Conservation (phyloP, 1,140 invertebrate species). For the Protaetia brevitarsis region DNA sequence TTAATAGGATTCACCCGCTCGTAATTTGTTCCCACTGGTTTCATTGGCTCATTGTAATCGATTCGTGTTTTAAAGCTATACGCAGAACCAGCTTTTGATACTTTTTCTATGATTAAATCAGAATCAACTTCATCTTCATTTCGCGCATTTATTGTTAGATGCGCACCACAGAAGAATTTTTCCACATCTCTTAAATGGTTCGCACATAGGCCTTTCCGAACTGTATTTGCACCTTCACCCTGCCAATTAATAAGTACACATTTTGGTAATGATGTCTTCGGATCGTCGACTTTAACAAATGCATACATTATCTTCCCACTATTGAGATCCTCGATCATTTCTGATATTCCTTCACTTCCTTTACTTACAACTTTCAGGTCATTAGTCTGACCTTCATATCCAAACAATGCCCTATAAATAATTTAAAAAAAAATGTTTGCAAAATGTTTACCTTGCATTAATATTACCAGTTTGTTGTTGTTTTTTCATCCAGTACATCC, state of each 20-base stretch:
- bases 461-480: constrained; percentile 70
- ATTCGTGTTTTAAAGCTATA: constrained; percentile 79
- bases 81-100: constrained; percentile 77
- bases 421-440: not conserved
- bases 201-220: constrained; percentile 86
- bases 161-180: constrained; percentile 77
- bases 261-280: constrained; percentile 85
- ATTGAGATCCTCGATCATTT: constrained; percentile 85
- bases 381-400: constrained; percentile 87
- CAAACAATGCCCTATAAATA: constrained; percentile 77
- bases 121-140: constrained; percentile 89
- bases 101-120: constrained; percentile 75
- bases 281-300: constrained; percentile 80
- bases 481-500: constrained; percentile 81
- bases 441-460: not conserved
- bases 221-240: constrained; percentile 90
- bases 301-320: constrained; percentile 94
- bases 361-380: constrained; percentile 70
- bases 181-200: constrained; percentile 84
- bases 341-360: constrained; percentile 70
- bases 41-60: constrained; percentile 56
- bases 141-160: constrained; percentile 85
- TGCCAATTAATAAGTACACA: constrained; percentile 94
- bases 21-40: constrained; percentile 66
- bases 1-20: constrained; percentile 63